Evolutionary conservation across 2,888 invertebrate genomes (phyloP).

Genomic region (Hecatera dysodea): DNA sequence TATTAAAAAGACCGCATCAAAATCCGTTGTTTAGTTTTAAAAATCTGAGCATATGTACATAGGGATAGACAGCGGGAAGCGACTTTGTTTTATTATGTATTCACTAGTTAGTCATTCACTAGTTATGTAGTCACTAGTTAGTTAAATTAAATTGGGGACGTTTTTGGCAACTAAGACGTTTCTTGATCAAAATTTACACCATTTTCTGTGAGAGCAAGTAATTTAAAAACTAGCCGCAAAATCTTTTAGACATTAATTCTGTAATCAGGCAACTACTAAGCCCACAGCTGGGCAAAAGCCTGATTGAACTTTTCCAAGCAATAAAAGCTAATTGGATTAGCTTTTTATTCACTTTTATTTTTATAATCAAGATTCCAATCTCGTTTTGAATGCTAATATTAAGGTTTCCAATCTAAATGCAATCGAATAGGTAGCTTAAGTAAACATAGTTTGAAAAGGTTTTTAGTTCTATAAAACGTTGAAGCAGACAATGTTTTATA

Average conservation of each 20-base stretch:
- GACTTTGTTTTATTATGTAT: too few species aligned
- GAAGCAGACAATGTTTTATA: constrained; percentile 21
- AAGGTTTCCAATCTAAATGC: constrained; percentile 49
- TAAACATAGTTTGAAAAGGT: constrained; percentile 38
- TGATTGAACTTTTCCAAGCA: constrained; percentile 59
- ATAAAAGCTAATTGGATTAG: constrained; percentile 71
- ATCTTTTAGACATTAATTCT: constrained; percentile 42
- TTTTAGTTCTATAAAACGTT: constrained; percentile 24
- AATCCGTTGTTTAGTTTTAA: too few species aligned
- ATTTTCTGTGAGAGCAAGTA: constrained; percentile 35
- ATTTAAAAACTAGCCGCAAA: constrained; percentile 37
- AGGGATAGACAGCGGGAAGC: too few species aligned
- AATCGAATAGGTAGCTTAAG: constrained; percentile 41
- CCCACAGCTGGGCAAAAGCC: constrained; percentile 53
- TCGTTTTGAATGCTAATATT: constrained; percentile 60
- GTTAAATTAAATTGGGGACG: not conserved
- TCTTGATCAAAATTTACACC: not conserved
- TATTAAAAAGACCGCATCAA: too few species aligned
- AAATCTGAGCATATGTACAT: too few species aligned
- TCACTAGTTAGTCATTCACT: too few species aligned
- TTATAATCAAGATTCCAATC: constrained; percentile 54
- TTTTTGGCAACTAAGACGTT: not conserved
- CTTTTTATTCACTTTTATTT: constrained; percentile 59
- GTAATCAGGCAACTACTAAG: constrained; percentile 51
- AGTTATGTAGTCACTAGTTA: too few species aligned